A percentile compares a stretch with the other conserved stretches of the same genome.
phyloP scores from a whole-genome alignment of 2,888 invertebrate species.

The Camptogramma bilineatum region DNA sequence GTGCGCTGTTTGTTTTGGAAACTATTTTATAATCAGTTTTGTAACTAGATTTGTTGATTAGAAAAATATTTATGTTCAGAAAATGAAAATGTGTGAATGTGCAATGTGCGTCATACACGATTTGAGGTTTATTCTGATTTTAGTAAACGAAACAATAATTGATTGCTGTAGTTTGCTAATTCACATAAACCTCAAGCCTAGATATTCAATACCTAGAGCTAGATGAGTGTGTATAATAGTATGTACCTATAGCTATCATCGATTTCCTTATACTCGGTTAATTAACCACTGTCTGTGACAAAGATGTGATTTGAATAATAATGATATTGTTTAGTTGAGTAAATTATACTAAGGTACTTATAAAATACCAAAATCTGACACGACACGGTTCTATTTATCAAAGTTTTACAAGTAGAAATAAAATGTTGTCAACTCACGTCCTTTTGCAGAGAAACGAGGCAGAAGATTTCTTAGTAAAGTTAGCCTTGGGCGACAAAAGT shows the following conservation, averaged over 20 bases:
- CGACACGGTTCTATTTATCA: not conserved
- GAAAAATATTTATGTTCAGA: conserved; percentile 9
- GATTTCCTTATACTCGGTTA: not conserved
- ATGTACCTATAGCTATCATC: not conserved
- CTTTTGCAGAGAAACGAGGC: not conserved
- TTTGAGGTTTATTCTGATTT: conserved; percentile 1
- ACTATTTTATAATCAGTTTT: conserved; percentile 26
- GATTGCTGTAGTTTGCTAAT: conserved; percentile 13
- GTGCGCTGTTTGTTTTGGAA: conserved; percentile 14
- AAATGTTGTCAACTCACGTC: not conserved
- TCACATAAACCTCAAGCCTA: not conserved
- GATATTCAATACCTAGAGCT: conserved; percentile 2
- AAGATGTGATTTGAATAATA: not conserved
- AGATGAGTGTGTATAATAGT: not conserved
- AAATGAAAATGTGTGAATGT: not conserved
- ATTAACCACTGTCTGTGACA: not conserved
- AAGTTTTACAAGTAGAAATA: not conserved
- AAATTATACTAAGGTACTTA: too few species aligned
- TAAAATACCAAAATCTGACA: not conserved
- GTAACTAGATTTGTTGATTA: conserved; percentile 20
- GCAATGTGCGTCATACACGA: not conserved
- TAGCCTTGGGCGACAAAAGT: conserved; percentile 7
- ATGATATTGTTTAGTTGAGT: not conserved
- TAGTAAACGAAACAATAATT: conserved; percentile 6
- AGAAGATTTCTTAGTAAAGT: conserved; percentile 1